Conservation (phyloP, 2,113 vertebrate species). For the Petrocephalus zakoni region DNA sequence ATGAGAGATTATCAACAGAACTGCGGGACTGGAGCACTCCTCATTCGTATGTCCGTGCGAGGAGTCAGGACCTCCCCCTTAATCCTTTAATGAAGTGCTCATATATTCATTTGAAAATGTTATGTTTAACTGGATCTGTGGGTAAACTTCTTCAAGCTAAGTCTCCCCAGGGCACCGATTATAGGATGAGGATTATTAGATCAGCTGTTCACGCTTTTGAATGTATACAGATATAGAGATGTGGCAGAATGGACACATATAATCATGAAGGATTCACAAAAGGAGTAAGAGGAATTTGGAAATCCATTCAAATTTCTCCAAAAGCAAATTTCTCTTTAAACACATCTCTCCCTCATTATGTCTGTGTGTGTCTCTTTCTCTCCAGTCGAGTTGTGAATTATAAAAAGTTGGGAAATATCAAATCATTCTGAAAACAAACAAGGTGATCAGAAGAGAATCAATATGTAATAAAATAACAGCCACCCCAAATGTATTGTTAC, state of each 20-base stretch:
- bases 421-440: background rate
- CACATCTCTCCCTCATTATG: background rate
- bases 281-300: background rate
- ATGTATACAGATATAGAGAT: background rate
- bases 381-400: background rate
- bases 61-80: background rate
- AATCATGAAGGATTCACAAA: background rate
- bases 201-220: background rate
- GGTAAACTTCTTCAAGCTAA: background rate
- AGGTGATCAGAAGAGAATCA: background rate
- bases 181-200: background rate
- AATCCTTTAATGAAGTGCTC: background rate
- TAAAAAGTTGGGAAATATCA: background rate
- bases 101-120: background rate
- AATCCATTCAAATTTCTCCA: background rate
- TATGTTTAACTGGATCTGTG: background rate
- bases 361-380: background rate
- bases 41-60: background rate
- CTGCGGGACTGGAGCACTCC: conserved; percentile 7
- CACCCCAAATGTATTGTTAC: background rate
- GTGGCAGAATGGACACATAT: background rate
- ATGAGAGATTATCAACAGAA: conserved; percentile 41
- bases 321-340: conserved; percentile 1
- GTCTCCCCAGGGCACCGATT: background rate
- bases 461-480: background rate